phyloP scores from a whole-genome alignment of 2,888 invertebrate species.

The Galerucella calmariensis region DNA sequence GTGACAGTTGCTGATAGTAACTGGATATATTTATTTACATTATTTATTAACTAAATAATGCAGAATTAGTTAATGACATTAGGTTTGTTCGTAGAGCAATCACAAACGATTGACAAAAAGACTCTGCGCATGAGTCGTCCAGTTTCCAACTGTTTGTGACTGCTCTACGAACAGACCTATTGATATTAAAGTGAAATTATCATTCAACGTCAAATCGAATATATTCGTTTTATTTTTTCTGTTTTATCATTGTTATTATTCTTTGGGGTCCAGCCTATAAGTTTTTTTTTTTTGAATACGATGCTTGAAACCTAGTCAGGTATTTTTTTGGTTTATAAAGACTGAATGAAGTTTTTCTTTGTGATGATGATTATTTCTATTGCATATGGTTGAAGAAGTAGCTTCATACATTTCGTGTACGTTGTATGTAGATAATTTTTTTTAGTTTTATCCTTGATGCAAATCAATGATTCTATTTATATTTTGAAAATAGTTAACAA shows the following conservation, averaged over 20 bases:
- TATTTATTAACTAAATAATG: too few relatives aligned
- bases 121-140: too few relatives aligned
- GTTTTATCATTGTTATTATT: constrained; percentile 22
- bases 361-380: constrained; percentile 19
- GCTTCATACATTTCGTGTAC: constrained; percentile 2
- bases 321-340: constrained; percentile 38
- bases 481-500: neutral
- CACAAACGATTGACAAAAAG: too few relatives aligned
- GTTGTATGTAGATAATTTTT: constrained; percentile 7
- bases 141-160: too few relatives aligned
- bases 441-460: constrained; percentile 12
- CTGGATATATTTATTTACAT: too few relatives aligned
- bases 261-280: constrained; percentile 20
- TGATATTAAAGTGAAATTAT: neutral
- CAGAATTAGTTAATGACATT: neutral
- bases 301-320: constrained; percentile 43
- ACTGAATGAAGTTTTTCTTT: constrained; percentile 33
- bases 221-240: constrained; percentile 19
- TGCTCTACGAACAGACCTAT: neutral
- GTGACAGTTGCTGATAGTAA: too few relatives aligned
- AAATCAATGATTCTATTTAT: constrained; percentile 5
- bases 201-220: neutral
- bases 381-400: constrained; percentile 7
- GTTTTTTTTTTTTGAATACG: constrained; percentile 16
- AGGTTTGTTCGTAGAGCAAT: too few relatives aligned